Evolutionary conservation across 2,888 invertebrate genomes (phyloP).

Genomic region (Philaethria dido): DNA sequence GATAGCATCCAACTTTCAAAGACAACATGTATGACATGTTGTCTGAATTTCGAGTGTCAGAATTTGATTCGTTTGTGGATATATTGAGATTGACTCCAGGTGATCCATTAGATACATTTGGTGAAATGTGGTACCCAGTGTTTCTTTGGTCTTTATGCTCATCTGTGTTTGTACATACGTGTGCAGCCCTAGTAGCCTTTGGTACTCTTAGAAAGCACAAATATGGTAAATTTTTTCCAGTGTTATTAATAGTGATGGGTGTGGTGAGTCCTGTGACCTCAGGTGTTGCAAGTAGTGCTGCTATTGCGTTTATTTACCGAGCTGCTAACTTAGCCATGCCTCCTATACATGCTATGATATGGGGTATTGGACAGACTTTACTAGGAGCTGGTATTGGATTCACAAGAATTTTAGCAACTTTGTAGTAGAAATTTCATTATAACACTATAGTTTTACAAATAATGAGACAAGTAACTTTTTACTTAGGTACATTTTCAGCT

Average conservation of each 20-base stretch:
- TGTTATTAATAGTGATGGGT: conserved; percentile 94
- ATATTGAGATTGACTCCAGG: conserved; percentile 87
- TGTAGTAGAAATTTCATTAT: conserved; percentile 79
- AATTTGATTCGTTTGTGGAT: conserved; percentile 88
- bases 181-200: conserved; percentile 95
- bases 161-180: conserved; percentile 95
- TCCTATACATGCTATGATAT: conserved; percentile 95
- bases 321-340: conserved; percentile 95
- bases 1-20: conserved; percentile 61
- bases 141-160: conserved; percentile 98
- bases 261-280: conserved; percentile 94
- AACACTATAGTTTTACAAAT: conserved; percentile 34
- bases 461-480: conserved; percentile 36
- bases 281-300: conserved; percentile 95
- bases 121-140: conserved; percentile 98
- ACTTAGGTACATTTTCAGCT: conserved; percentile 33
- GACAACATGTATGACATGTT: conserved; percentile 84
- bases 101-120: conserved; percentile 87
- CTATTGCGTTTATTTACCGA: conserved; percentile 96
- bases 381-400: conserved; percentile 95
- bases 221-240: conserved; percentile 96
- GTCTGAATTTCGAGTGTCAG: conserved; percentile 82
- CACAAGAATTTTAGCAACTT: conserved; percentile 95
- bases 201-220: conserved; percentile 96
- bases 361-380: conserved; percentile 97